Evolutionary conservation across 92 coral and sea anemone species (phyloP).

Genomic region (Siderastrea siderea): DNA sequence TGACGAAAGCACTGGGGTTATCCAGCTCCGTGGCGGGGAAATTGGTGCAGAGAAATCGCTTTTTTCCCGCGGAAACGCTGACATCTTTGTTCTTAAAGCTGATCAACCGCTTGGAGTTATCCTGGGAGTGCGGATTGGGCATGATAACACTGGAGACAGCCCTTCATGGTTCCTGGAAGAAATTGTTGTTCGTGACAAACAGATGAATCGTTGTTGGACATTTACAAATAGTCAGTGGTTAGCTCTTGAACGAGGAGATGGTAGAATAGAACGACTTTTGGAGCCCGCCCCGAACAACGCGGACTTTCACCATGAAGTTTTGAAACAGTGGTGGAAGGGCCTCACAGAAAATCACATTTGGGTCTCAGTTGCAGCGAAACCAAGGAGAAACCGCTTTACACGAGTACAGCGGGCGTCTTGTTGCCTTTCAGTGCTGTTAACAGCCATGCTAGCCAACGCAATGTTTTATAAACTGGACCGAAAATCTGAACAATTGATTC

Average conservation of each 20-base stretch:
- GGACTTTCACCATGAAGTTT: slow-evolving; percentile 28
- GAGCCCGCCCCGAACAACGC: background rate
- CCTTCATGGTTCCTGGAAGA: slow-evolving; percentile 73
- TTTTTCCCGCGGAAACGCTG: slow-evolving; percentile 65
- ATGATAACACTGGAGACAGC: slow-evolving; percentile 60
- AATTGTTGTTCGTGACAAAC: slow-evolving; percentile 43
- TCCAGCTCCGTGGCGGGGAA: slow-evolving; percentile 19
- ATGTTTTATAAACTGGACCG: slow-evolving; percentile 65
- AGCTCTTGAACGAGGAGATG: slow-evolving; percentile 55
- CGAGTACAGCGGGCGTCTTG: slow-evolving; percentile 70
- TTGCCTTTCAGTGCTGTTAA: slow-evolving; percentile 61
- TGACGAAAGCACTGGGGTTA: slow-evolving; percentile 22
- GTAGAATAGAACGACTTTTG: slow-evolving; percentile 50
- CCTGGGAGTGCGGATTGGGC: slow-evolving; percentile 58
- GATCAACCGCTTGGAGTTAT: slow-evolving; percentile 38
- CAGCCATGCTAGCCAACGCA: slow-evolving; percentile 77
- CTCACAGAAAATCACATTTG: slow-evolving; percentile 68
- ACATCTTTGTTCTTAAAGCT: slow-evolving; percentile 48
- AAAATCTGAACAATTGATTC: slow-evolving; percentile 50
- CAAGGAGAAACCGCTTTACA: slow-evolving; percentile 49
- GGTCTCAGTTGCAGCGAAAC: slow-evolving; percentile 67
- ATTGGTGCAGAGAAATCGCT: slow-evolving; percentile 9
- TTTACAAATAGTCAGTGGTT: slow-evolving; percentile 58
- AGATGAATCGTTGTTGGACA: slow-evolving; percentile 29
- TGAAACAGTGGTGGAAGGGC: slow-evolving; percentile 58